These are phyloP conservation scores for Montipora capitata DNA, from an alignment of 92 coral and sea anemone genomes.

Conservation along the genomic window DNA sequence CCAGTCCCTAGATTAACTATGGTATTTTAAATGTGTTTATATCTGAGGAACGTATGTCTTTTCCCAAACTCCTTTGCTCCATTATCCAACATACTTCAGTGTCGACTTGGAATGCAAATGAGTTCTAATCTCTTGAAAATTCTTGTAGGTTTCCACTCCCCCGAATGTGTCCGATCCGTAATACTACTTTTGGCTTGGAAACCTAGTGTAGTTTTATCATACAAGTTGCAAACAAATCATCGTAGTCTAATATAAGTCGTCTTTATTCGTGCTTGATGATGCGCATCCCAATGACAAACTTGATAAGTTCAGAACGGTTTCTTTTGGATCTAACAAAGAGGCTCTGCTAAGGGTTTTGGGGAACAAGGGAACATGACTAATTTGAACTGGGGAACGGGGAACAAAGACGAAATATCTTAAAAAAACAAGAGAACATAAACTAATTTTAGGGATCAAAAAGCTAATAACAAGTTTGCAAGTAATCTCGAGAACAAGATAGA, in stretches of 20 bases:
- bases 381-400: no score
- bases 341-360: no score
- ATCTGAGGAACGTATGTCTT: background rate
- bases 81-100: constrained; percentile 1
- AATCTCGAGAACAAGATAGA: no score
- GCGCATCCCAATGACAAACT: background rate
- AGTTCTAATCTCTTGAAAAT: background rate
- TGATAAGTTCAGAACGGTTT: background rate
- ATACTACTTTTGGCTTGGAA: background rate
- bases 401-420: no score
- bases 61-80: constrained; percentile 11
- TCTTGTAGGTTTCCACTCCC: background rate
- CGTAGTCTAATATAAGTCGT: background rate
- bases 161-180: background rate
- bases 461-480: no score
- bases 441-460: no score
- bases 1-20: no score
- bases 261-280: background rate
- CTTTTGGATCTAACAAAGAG: no score
- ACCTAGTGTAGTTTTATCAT: background rate
- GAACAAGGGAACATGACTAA: no score
- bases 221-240: background rate
- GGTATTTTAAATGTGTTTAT: no score
- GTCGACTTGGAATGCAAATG: constrained; percentile 6
- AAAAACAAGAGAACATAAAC: no score